phyloP scores from a whole-genome alignment of 2,113 vertebrate genomes.

The Cricetomys ansorgei region DNA sequence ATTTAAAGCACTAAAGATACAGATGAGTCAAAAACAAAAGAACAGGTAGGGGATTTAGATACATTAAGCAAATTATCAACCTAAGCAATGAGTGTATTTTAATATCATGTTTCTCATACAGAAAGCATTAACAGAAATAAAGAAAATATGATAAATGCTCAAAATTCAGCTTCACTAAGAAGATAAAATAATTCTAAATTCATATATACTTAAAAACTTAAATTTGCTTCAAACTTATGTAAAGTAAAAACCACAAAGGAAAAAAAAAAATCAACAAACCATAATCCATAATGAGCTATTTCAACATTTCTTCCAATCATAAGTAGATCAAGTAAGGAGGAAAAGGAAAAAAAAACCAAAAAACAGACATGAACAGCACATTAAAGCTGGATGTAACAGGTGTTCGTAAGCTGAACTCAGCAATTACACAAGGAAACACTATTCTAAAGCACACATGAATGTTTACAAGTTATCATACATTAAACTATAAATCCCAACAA shows the following conservation, averaged over 20 bases:
- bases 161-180: neutral
- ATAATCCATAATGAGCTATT: neutral
- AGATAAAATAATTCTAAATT: conserved; percentile 33
- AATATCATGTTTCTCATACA: neutral
- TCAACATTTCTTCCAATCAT: neutral
- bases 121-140: neutral
- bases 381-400: neutral
- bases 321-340: neutral
- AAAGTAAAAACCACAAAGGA: conserved; percentile 9
- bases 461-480: conserved; percentile 21
- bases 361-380: neutral
- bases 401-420: neutral
- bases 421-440: neutral
- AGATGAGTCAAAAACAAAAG: neutral
- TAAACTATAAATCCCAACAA: conserved; percentile 56
- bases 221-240: neutral
- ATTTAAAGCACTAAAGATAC: neutral
- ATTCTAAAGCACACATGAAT: neutral
- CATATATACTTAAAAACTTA: neutral
- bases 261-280: conserved; percentile 32
- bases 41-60: neutral
- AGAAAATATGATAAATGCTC: neutral
- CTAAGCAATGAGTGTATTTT: neutral
- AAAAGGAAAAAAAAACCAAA: conserved; percentile 7
- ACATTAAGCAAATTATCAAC: neutral